Conservation (phyloP, 2,113 vertebrate genomes). For the Sula dactylatra region DNA sequence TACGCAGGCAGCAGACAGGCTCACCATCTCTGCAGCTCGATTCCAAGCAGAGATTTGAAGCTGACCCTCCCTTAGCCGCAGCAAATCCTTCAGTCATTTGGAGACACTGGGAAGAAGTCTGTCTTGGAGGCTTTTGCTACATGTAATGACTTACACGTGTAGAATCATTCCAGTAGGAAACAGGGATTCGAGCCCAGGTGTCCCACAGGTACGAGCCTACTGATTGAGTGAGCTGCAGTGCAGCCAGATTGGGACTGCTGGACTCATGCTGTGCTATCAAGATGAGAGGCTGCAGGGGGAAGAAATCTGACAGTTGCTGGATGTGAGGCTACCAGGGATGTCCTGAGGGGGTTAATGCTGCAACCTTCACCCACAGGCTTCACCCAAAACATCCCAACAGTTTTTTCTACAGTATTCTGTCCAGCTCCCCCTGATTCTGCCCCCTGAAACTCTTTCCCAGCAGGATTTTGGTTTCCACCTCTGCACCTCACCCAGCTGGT, state of each 20-base stretch:
- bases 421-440: not conserved
- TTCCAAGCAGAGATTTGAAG: too few relatives aligned
- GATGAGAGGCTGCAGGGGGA: not conserved
- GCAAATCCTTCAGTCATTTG: not conserved
- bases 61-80: not conserved
- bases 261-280: not conserved
- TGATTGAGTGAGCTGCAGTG: accelerated
- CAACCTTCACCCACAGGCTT: not conserved
- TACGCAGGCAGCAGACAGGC: accelerated
- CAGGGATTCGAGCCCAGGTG: not conserved
- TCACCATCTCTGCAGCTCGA: not conserved
- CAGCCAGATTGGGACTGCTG: not conserved
- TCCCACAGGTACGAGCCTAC: not conserved
- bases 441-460: not conserved
- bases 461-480: not conserved
- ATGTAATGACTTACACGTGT: accelerated
- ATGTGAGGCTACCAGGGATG: not conserved
- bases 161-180: not conserved
- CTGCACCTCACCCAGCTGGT: not conserved
- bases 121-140: not conserved
- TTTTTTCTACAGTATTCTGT: not conserved
- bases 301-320: accelerated
- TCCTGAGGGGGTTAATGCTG: not conserved
- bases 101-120: not conserved
- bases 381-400: not conserved